phyloP scores from a whole-genome alignment of 2,888 invertebrate species.

The Sclerodermus sp. region DNA sequence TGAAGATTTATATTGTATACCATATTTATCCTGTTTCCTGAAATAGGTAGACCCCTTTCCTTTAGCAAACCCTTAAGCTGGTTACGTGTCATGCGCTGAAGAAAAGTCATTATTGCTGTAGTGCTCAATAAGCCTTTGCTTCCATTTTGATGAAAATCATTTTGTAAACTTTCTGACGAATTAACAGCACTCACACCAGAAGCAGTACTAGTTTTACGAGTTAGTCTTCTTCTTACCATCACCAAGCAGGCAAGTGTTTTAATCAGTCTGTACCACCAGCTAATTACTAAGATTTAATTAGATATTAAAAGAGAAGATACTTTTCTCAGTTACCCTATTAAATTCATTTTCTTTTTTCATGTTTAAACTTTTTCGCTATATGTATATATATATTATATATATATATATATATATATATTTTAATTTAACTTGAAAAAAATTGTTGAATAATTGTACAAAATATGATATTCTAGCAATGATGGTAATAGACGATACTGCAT shows the following conservation, averaged over 20 bases:
- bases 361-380: too few species aligned
- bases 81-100: constrained; percentile 45
- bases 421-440: not conserved
- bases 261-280: constrained; percentile 11
- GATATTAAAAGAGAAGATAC: not conserved
- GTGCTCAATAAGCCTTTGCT: constrained; percentile 35
- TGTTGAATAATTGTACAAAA: too few species aligned
- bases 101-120: constrained; percentile 34
- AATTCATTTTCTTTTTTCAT: too few species aligned
- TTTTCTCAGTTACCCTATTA: too few species aligned
- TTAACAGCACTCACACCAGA: constrained; percentile 34
- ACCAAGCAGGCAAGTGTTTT: constrained; percentile 11
- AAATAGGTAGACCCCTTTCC: constrained; percentile 44
- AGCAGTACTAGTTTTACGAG: constrained; percentile 40
- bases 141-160: constrained; percentile 30
- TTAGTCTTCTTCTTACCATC: constrained; percentile 47
- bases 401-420: too few species aligned
- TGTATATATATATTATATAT: too few species aligned
- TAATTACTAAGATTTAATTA: constrained; percentile 11
- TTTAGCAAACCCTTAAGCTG: constrained; percentile 48
- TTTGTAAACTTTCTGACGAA: constrained; percentile 37
- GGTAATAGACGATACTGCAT: too few species aligned
- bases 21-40: constrained; percentile 47
- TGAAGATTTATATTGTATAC: constrained; percentile 31
- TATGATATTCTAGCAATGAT: too few species aligned